Percentiles rank a stretch among this genome's conserved stretches.
These are phyloP conservation scores for Vipera latastei DNA, from an alignment of 2,797 vertebrate species.

Conservation along the genomic window DNA sequence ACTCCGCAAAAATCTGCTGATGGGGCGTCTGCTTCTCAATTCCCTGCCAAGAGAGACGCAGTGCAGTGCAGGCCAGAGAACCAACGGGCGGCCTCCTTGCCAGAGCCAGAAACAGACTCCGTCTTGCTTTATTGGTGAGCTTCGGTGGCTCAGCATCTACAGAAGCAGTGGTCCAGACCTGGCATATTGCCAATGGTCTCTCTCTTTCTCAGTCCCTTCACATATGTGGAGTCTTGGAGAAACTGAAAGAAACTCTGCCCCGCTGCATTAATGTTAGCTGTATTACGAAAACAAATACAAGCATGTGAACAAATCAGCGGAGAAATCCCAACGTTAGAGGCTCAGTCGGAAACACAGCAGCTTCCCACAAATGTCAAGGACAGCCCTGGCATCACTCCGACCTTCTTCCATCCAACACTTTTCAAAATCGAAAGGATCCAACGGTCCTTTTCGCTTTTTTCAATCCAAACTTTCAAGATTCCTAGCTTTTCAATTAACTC, in stretches of 20 bases:
- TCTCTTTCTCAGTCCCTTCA: not conserved
- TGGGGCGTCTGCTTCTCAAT: slow-evolving; percentile 61
- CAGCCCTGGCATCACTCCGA: fast-evolving
- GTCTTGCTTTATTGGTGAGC: not conserved
- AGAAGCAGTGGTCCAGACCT: not conserved
- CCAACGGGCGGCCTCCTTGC: slow-evolving; percentile 19
- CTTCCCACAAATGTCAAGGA: not conserved
- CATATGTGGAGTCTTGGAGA: not conserved
- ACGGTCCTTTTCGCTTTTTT: not conserved
- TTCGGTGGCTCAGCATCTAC: not conserved
- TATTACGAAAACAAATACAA: not conserved
- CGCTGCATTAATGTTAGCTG: not conserved
- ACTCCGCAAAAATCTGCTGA: slow-evolving; percentile 69
- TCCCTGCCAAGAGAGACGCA: slow-evolving; percentile 59
- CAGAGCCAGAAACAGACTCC: slow-evolving; percentile 16
- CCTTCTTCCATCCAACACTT: not conserved
- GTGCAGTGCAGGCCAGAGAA: slow-evolving; percentile 55
- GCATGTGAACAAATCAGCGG: not conserved
- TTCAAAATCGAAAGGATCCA: not conserved
- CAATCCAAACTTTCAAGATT: not conserved
- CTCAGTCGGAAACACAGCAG: not conserved
- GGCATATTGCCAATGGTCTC: slow-evolving; percentile 19
- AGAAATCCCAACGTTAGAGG: not conserved
- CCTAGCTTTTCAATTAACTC: not conserved
- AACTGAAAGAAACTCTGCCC: not conserved